Evolutionary conservation across 2,113 vertebrate genomes (phyloP).

Genomic region (Anser cygnoides): DNA sequence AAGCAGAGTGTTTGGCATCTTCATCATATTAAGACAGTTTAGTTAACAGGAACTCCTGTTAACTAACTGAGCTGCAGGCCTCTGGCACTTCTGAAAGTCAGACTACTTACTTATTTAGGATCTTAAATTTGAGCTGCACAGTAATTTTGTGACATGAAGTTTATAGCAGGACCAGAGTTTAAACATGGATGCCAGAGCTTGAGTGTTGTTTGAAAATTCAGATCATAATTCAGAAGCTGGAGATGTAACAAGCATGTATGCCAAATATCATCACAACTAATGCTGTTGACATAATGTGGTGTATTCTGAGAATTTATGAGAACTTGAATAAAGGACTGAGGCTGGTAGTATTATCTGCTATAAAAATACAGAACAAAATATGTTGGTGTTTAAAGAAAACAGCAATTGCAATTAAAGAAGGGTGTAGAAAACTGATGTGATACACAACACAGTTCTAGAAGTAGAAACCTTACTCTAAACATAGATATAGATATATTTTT

Average conservation of each 20-base stretch:
- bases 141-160: neutral
- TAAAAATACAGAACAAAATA: neutral
- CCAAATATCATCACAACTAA: neutral
- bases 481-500: neutral
- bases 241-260: neutral
- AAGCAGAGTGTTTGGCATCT: neutral
- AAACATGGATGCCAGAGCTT: neutral
- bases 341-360: neutral
- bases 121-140: neutral
- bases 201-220: neutral
- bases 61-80: neutral
- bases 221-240: neutral
- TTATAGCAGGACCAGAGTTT: neutral
- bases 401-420: neutral
- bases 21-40: neutral
- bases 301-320: neutral
- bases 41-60: neutral
- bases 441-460: neutral
- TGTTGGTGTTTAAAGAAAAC: neutral
- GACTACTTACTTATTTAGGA: neutral
- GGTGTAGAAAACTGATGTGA: neutral
- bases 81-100: neutral
- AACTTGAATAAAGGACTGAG: neutral
- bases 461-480: neutral
- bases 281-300: neutral